Conservation (phyloP, 1,140 invertebrate genomes). For the Rhagoletis zephyria region DNA sequence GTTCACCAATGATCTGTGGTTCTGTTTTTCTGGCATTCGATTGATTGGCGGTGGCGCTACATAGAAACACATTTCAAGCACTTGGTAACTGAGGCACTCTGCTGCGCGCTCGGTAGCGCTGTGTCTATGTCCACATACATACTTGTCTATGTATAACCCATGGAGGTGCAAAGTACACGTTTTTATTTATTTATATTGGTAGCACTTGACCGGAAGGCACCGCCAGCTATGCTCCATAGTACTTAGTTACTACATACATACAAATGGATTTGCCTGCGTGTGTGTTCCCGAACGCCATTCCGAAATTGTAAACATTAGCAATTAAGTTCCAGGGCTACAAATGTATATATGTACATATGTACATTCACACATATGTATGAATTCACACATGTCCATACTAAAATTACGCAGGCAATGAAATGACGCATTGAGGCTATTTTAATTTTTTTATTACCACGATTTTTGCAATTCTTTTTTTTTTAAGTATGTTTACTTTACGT, state of each 20-base stretch:
- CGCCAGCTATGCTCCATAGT: background rate
- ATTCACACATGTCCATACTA: too few relatives aligned
- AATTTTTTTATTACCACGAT: too few relatives aligned
- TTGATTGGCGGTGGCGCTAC: slow-evolving; percentile 29
- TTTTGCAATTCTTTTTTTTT: too few relatives aligned
- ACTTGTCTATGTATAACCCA: background rate
- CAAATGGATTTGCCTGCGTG: background rate
- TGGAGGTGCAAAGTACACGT: background rate
- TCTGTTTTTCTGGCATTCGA: slow-evolving; percentile 18
- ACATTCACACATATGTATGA: too few relatives aligned
- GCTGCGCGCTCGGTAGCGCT: background rate
- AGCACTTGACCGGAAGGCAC: slow-evolving; percentile 9
- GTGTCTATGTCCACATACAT: background rate
- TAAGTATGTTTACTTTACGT: too few relatives aligned
- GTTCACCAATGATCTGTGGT: background rate
- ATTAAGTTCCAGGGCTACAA: background rate
- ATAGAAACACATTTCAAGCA: background rate
- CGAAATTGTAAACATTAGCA: background rate
- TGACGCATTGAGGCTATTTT: too few relatives aligned
- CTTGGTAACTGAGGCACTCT: background rate
- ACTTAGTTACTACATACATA: too few relatives aligned
- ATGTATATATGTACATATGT: background rate
- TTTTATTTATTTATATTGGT: slow-evolving; percentile 14
- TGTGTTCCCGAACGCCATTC: background rate
- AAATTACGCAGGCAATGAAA: too few relatives aligned